phyloP scores from a whole-genome alignment of 1,140 invertebrate species.

The Drosophila varians region DNA sequence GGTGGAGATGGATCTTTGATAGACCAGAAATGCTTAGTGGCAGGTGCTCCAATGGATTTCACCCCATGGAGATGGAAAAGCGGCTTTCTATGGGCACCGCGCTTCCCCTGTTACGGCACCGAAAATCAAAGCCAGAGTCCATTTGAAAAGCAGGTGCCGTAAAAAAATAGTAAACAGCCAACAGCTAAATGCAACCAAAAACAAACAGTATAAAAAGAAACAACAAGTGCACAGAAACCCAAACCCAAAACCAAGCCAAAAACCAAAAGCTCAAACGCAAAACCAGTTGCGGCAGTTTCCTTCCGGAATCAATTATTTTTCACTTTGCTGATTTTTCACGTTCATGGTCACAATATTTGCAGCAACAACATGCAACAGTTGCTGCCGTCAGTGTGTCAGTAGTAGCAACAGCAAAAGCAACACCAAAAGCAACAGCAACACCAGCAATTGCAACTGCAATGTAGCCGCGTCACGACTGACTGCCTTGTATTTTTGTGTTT shows the following conservation, averaged over 20 bases:
- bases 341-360: constrained; percentile 71
- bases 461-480: constrained; percentile 25
- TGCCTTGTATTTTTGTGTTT: constrained; percentile 36
- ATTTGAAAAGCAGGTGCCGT: not conserved
- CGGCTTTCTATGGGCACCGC: constrained; percentile 35
- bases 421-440: constrained; percentile 16
- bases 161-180: not conserved
- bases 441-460: constrained; percentile 21
- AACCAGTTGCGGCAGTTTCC: constrained; percentile 78
- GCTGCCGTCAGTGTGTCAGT: constrained; percentile 48
- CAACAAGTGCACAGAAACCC: constrained; percentile 3
- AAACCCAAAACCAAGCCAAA: constrained; percentile 15
- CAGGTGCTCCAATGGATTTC: constrained; percentile 27
- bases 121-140: constrained; percentile 36
- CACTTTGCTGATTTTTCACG: constrained; percentile 73
- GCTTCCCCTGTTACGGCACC: constrained; percentile 61
- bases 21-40: constrained; percentile 48
- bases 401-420: constrained; percentile 32
- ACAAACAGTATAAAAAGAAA: constrained; percentile 2
- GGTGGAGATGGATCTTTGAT: constrained; percentile 13
- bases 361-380: constrained; percentile 41
- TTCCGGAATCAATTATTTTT: constrained; percentile 81
- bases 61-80: constrained; percentile 13
- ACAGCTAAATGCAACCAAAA: not conserved
- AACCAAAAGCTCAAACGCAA: constrained; percentile 12